These are phyloP conservation scores for Hydrochoerus hydrochaeris DNA, from an alignment of 2,113 vertebrate species.

Conservation along the genomic window DNA sequence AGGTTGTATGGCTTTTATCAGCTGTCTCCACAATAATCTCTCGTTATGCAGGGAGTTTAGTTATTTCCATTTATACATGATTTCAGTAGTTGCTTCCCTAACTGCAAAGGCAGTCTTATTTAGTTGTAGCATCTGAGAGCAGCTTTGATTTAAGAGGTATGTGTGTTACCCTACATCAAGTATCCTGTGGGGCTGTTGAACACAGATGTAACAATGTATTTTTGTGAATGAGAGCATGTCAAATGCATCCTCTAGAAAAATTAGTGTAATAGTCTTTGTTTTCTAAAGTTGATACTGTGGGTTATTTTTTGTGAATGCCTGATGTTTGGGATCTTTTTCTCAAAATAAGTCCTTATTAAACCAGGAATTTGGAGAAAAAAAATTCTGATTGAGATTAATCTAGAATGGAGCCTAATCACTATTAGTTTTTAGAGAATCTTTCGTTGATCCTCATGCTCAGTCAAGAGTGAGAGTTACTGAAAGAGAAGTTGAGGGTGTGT, in stretches of 20 bases:
- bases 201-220: constrained; percentile 77
- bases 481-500: not conserved
- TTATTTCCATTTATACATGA: constrained; percentile 67
- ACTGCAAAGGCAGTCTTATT: constrained; percentile 69
- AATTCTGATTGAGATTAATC: not conserved
- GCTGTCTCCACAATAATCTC: constrained; percentile 77
- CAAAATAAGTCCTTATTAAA: constrained; percentile 82
- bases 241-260: constrained; percentile 79
- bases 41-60: constrained; percentile 76
- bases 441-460: not conserved
- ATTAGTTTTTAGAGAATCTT: not conserved
- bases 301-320: constrained; percentile 80
- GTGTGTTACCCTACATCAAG: constrained; percentile 50
- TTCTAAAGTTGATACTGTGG: constrained; percentile 81
- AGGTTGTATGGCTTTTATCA: constrained; percentile 86
- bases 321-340: constrained; percentile 80
- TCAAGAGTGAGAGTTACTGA: not conserved
- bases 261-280: constrained; percentile 80
- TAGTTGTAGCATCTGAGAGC: constrained; percentile 64
- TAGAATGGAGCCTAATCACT: not conserved
- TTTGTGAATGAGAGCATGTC: constrained; percentile 81
- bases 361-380: constrained; percentile 81
- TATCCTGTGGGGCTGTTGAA: constrained; percentile 64
- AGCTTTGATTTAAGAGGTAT: constrained; percentile 68
- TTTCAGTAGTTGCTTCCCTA: constrained; percentile 74